Evolutionary conservation across 2,797 vertebrate species (phyloP).

Genomic region (Cheirogaleus major): DNA sequence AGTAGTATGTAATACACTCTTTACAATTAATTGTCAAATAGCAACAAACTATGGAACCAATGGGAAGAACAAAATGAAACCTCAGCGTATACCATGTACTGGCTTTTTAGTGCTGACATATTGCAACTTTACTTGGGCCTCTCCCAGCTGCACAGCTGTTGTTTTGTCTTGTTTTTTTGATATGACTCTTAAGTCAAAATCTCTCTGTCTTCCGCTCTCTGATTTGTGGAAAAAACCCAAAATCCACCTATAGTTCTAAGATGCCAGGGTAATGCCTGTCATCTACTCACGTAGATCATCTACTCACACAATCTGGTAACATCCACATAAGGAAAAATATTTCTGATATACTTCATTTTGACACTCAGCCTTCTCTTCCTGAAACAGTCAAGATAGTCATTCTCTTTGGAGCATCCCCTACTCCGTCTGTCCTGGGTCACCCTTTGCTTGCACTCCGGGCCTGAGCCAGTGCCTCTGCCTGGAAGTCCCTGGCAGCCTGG

Average conservation of each 20-base stretch:
- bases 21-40: neutral
- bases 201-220: neutral
- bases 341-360: neutral
- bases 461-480: neutral
- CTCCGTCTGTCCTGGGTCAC: neutral
- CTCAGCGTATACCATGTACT: neutral
- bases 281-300: neutral
- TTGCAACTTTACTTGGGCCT: neutral
- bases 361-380: neutral
- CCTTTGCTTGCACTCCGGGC: neutral
- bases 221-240: neutral
- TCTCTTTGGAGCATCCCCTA: neutral
- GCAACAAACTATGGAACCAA: neutral
- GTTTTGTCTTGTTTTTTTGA: neutral
- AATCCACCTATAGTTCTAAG: neutral
- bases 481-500: neutral
- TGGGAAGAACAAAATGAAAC: neutral
- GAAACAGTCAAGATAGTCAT: neutral
- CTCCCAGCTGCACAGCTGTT: neutral
- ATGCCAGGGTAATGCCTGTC: neutral
- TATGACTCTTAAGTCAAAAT: neutral
- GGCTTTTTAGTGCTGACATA: neutral
- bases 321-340: neutral
- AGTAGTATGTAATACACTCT: neutral
- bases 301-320: neutral